Percentiles rank a stretch among this genome's conserved stretches.
phyloP scores from a whole-genome alignment of 2,113 vertebrate genomes.

The Hemichromis elongatus region DNA sequence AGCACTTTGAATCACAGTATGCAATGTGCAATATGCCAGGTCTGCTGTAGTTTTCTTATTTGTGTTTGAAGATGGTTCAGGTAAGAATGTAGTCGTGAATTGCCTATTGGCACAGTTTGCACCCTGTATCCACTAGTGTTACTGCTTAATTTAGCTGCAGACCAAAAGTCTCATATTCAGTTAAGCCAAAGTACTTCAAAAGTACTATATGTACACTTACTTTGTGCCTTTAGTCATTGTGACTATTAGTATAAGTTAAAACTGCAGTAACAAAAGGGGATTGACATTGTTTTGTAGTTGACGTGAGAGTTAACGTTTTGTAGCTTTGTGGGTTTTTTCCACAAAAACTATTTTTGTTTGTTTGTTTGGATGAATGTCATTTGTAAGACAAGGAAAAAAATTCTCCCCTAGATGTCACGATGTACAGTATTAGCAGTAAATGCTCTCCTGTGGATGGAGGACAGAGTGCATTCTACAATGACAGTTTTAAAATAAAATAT shows the following conservation, averaged over 20 bases:
- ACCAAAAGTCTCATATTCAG: constrained; percentile 44
- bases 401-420: constrained; percentile 6
- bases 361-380: background rate
- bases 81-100: constrained; percentile 29
- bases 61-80: constrained; percentile 8
- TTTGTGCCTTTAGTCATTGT: constrained; percentile 9
- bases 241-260: background rate
- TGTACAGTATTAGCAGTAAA: constrained; percentile 1
- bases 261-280: background rate
- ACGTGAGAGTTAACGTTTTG: background rate
- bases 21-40: constrained; percentile 57
- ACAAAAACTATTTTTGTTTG: background rate
- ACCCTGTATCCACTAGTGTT: constrained; percentile 16
- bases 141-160: constrained; percentile 28
- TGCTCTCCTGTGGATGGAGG: constrained; percentile 36
- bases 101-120: constrained; percentile 26
- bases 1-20: constrained; percentile 43
- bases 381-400: constrained; percentile 13
- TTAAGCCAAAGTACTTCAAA: constrained; percentile 49
- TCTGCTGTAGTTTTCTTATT: constrained; percentile 28
- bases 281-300: constrained; percentile 4
- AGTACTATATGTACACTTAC: constrained; percentile 32
- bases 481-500: constrained; percentile 72
- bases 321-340: background rate
- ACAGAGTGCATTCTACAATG: constrained; percentile 57